Evolutionary conservation across 1,140 invertebrate genomes (phyloP), one percentile per base, ranked within the genome.

Genomic region (Theocolax elegans): DNA sequence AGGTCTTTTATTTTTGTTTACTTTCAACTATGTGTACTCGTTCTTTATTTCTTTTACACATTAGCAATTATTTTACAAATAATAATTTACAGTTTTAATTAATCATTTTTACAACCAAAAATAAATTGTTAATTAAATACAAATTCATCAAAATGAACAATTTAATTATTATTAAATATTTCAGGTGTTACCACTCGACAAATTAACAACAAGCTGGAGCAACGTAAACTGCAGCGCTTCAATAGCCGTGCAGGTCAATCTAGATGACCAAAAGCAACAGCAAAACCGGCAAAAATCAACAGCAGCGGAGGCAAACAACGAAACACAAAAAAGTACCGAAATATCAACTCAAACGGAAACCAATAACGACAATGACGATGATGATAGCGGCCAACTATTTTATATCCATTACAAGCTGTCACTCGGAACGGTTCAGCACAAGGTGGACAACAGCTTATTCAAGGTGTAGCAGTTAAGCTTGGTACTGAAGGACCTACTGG

Each of bases 391-490:
- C 15, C 89, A 91, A 49, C 82, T 91, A n/a, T 92, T 92, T 79
- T 92, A 92, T 68, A 91, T 92, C 91, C 91, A 0, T 73, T 91
- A 2, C 89, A 90, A 76, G 87, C 89, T 9, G 84, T 87, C 0
- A 86, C 85, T 2, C 82, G 82, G 17, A 85, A 83, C 13, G 87
- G 83, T 0, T 83, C 80, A 21, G 80, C 86, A 38, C 83, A 72
- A 27, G 82, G 80, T 58, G 81, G 83, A 3, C 83, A 87, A 64
- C 86, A 88, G 64, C 73, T 89, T 21, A 91, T 91, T 64, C 90
- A 91, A 72, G 91, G 90, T 2, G 90, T 92, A 0, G 89, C 90
- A 1, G 89, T 91, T 3, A 91, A 92, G 76, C 77, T 92, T 21
- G 90, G 89, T 12, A 89, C 89, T 0, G 89, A 91, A 73, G 90